phyloP scores from a whole-genome alignment of 1,140 invertebrate species.

The Drosophila persimilis region DNA sequence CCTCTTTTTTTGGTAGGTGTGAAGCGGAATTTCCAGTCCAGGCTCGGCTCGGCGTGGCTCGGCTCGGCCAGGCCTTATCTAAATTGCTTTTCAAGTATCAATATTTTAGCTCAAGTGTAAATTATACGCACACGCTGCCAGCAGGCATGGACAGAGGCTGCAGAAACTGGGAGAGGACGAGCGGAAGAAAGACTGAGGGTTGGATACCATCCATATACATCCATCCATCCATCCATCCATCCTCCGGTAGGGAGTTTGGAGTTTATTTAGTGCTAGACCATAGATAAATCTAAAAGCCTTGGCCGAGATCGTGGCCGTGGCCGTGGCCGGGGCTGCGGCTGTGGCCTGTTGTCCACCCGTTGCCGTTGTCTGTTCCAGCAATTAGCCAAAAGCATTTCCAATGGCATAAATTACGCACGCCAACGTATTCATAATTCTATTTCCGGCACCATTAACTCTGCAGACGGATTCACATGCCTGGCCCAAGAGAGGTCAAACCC shows the following conservation, averaged over 20 bases:
- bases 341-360: too few relatives aligned
- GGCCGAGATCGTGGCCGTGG: constrained; percentile 4
- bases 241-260: constrained; percentile 9
- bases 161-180: not conserved
- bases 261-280: constrained; percentile 77
- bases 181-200: constrained; percentile 3
- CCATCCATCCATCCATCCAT: constrained; percentile 11
- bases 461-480: constrained; percentile 33
- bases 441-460: constrained; percentile 72
- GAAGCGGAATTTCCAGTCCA: constrained; percentile 79
- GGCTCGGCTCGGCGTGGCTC: constrained; percentile 23
- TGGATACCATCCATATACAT: not conserved
- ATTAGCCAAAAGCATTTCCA: constrained; percentile 62
- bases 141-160: constrained; percentile 9
- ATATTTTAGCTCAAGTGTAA: constrained; percentile 83
- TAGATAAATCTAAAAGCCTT: constrained; percentile 79
- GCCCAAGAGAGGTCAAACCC: constrained; percentile 24
- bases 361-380: constrained; percentile 12
- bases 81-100: constrained; percentile 83
- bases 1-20: constrained; percentile 67
- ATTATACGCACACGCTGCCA: constrained; percentile 68
- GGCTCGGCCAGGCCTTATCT: constrained; percentile 64
- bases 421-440: constrained; percentile 81
- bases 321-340: too few relatives aligned
- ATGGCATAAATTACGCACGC: constrained; percentile 75